Evolutionary conservation across 2,113 vertebrate species (phyloP), one percentile per base, ranked within the genome.

Genomic region (Tapirus terrestris): DNA sequence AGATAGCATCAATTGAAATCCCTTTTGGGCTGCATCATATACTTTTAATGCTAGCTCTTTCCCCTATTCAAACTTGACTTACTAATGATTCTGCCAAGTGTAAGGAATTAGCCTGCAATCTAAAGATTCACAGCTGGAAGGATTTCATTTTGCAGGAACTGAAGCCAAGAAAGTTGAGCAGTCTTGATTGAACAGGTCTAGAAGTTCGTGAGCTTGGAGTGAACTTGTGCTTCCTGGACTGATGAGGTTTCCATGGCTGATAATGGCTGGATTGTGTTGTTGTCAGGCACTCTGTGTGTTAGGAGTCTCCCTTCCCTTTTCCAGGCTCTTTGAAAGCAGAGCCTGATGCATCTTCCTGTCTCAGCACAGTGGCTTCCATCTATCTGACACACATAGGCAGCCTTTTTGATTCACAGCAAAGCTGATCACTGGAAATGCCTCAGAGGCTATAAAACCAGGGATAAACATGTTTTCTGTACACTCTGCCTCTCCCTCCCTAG

Each of bases 41-140:
- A 60, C 25, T 65, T 86, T 77, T n/a, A 39, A 29, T 45, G 53
- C 4, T 43, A 81, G 31, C 31, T 25, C 21, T 53, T 93, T 58
- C 2, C 5, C 11, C 11, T 12, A 53, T 61, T 94, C 36, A 89
- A 31, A 11, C 39, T 86, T 68, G 21, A 60, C 18, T 36, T 87
- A 86, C 67, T 93, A 91, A 96, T 73, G 51, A 33, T 82, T 92
- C 56, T 95, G 73, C 68, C 51, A 86, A 93, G 14, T 68, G 7
- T 82, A 73, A 95, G 25, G 60, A 73, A 82, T 77, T 91, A 86
- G 89, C 36, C 36, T 79, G 45, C 5, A 85, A 53, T 73, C n/a
- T 61, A 60, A 91, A 77, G 76, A 91, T 25, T 77, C 48, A 36
- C 61, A 91, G 18, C n/a, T 93, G 53, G 61, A 61, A 95, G 10